Conservation (phyloP, 2,113 vertebrate genomes). For the Malaclemys terrapin region DNA sequence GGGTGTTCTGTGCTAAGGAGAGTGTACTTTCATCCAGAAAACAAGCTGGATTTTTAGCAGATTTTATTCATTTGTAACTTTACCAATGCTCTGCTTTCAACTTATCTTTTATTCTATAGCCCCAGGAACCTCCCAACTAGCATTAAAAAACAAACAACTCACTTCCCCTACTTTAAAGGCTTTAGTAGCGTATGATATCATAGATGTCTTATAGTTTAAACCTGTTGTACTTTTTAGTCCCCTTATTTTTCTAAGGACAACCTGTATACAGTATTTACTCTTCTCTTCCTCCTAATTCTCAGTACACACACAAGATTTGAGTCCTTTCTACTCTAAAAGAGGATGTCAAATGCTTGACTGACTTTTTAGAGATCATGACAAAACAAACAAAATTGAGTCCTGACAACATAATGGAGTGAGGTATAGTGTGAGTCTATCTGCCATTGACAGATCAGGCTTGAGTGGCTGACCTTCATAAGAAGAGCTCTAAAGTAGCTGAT, state of each 20-base stretch:
- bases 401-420: background rate
- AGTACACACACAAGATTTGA: accelerated
- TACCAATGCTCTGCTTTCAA: background rate
- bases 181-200: background rate
- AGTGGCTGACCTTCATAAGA: slow-evolving; percentile 1
- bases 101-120: background rate
- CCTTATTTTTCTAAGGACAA: background rate
- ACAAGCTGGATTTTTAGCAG: background rate
- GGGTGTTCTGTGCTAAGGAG: background rate
- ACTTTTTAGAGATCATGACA: background rate
- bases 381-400: slow-evolving; percentile 26
- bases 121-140: background rate
- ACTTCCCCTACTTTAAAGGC: background rate
- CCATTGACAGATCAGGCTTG: slow-evolving; percentile 3
- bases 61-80: background rate
- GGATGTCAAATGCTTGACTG: background rate
- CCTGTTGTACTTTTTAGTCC: background rate
- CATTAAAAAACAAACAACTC: background rate
- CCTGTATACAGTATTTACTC: background rate
- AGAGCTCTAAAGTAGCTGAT: slow-evolving; percentile 5
- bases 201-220: background rate
- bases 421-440: background rate
- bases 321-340: background rate
- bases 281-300: background rate
- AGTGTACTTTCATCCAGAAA: background rate